phyloP scores from a whole-genome alignment of 2,888 invertebrate genomes.

The Tachina grossa region DNA sequence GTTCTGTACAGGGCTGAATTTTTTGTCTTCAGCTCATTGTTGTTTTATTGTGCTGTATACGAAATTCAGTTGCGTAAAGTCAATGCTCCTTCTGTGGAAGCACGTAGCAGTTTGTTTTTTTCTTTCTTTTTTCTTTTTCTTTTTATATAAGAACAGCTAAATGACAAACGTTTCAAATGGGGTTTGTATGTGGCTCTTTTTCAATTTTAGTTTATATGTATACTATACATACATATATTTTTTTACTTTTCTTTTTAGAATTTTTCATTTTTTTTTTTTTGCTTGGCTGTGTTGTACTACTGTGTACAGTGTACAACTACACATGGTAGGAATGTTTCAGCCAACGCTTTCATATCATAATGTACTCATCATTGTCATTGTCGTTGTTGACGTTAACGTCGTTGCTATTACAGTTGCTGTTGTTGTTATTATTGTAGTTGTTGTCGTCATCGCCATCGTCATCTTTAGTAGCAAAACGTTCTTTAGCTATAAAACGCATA shows the following conservation, averaged over 20 bases:
- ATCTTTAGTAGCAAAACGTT: conserved; percentile 48
- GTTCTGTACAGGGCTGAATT: conserved; percentile 46
- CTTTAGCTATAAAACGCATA: conserved; percentile 56
- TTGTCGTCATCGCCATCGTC: conserved; percentile 16
- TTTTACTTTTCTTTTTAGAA: conserved; percentile 23
- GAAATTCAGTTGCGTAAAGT: conserved; percentile 76
- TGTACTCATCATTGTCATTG: conserved; percentile 64
- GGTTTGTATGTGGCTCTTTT: conserved; percentile 57
- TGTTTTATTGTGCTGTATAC: conserved; percentile 50
- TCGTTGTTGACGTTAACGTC: conserved; percentile 18
- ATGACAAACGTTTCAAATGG: conserved; percentile 71
- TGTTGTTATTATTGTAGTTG: conserved; percentile 9
- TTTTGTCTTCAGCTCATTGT: conserved; percentile 53
- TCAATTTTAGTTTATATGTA: conserved; percentile 8
- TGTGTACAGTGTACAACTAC: conserved; percentile 52
- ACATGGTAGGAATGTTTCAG: conserved; percentile 60
- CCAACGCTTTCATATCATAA: conserved; percentile 70
- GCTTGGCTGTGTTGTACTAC: conserved; percentile 47
- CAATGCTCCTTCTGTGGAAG: conserved; percentile 82
- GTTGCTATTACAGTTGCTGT: background rate
- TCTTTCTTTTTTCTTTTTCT: conserved; percentile 33
- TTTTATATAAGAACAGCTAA: conserved; percentile 57
- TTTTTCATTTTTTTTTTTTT: conserved; percentile 30
- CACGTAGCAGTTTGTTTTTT: conserved; percentile 76
- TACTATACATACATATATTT: background rate